A percentile compares a stretch with the other conserved stretches of the same genome.
Evolutionary conservation across 2,888 invertebrate species (phyloP).

Genomic region (Leptinotarsa peninsularis): DNA sequence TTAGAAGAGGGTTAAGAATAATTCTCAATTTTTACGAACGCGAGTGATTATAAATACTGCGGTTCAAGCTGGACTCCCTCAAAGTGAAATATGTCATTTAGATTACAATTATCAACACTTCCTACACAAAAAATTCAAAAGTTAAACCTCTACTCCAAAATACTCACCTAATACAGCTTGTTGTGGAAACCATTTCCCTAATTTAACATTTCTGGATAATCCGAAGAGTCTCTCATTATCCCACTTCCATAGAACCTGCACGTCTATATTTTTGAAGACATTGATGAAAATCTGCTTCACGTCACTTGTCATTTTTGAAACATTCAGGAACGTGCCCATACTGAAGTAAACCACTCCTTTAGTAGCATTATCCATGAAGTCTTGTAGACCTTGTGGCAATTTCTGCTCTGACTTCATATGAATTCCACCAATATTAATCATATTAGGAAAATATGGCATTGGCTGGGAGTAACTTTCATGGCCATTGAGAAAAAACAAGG

Average conservation of each 20-base stretch:
- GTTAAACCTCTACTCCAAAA: too few relatives aligned
- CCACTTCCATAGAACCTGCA: slow-evolving; percentile 78
- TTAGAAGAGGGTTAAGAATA: too few relatives aligned
- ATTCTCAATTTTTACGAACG: too few relatives aligned
- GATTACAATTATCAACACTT: too few relatives aligned
- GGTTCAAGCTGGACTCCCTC: too few relatives aligned
- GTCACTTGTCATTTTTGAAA: slow-evolving; percentile 68
- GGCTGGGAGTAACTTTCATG: slow-evolving; percentile 69
- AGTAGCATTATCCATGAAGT: slow-evolving; percentile 68
- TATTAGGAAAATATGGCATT: slow-evolving; percentile 69
- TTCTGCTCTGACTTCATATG: slow-evolving; percentile 61
- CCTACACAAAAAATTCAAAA: too few relatives aligned
- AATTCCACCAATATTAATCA: slow-evolving; percentile 71
- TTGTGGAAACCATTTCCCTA: slow-evolving; percentile 77
- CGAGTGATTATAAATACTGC: too few relatives aligned
- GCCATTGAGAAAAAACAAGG: slow-evolving; percentile 56
- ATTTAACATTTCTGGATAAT: slow-evolving; percentile 68
- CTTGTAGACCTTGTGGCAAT: slow-evolving; percentile 66
- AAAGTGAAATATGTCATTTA: too few relatives aligned
- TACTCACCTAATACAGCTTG: slow-evolving; percentile 56
- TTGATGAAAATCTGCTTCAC: slow-evolving; percentile 69
- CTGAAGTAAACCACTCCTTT: slow-evolving; percentile 72
- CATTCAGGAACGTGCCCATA: slow-evolving; percentile 72
- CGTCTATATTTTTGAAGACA: slow-evolving; percentile 71
- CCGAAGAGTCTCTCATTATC: slow-evolving; percentile 61